These are phyloP conservation scores for Oegoconia quadripuncta DNA, from an alignment of 2,888 invertebrate genomes.

Conservation along the genomic window DNA sequence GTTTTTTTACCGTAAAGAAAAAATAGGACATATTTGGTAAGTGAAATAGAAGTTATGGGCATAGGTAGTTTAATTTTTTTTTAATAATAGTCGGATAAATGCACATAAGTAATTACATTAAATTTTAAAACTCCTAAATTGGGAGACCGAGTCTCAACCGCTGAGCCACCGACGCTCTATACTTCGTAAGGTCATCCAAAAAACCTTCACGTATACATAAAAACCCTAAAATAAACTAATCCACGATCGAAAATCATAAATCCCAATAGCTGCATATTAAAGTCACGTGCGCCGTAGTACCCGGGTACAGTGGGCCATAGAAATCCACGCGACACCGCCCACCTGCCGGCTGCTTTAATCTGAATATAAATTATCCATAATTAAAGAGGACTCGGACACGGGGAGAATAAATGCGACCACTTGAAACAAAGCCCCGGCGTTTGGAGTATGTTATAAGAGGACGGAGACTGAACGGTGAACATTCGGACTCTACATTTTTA, in stretches of 20 bases:
- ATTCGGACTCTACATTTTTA: too few relatives aligned
- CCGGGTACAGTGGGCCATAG: conserved; percentile 38
- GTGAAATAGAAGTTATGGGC: too few relatives aligned
- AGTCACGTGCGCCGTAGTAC: conserved; percentile 44
- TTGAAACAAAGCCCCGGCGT: conserved; percentile 64
- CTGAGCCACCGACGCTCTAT: too few relatives aligned
- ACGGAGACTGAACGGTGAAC: conserved; percentile 4
- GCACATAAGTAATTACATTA: too few relatives aligned
- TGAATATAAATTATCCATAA: conserved; percentile 79
- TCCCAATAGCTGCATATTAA: conserved; percentile 43
- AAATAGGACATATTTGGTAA: too few relatives aligned
- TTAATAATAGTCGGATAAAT: too few relatives aligned
- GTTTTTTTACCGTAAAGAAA: too few relatives aligned
- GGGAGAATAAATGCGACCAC: conserved; percentile 74
- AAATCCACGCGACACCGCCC: conserved; percentile 24
- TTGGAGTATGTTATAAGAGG: conserved; percentile 29
- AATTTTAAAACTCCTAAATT: too few relatives aligned
- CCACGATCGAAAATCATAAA: conserved; percentile 16
- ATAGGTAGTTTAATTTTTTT: too few relatives aligned
- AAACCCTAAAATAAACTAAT: conserved; percentile 26
- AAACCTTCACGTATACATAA: too few relatives aligned
- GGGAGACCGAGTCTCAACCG: too few relatives aligned
- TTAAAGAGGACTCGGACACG: conserved; percentile 75
- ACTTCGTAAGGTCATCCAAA: too few relatives aligned
- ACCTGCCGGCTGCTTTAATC: conserved; percentile 69